phyloP scores from a whole-genome alignment of 2,888 invertebrate species.

The Prenolepis imparis region DNA sequence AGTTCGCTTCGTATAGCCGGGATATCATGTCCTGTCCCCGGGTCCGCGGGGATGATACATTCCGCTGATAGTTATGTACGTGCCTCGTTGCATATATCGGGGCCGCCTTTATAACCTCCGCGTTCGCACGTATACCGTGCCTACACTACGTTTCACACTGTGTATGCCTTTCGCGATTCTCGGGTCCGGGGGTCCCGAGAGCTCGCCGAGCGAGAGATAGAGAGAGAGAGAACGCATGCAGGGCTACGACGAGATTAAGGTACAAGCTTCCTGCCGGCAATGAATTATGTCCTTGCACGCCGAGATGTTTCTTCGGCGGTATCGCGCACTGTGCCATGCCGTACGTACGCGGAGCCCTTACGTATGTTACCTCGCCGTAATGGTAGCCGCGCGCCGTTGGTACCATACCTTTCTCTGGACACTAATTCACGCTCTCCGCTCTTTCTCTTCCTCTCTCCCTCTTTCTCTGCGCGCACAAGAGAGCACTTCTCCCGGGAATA shows the following conservation, averaged over 20 bases:
- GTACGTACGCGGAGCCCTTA: conserved; percentile 68
- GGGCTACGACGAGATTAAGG: conserved; percentile 79
- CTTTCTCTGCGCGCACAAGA: not conserved
- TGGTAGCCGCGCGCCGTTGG: conserved; percentile 72
- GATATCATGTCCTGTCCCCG: conserved; percentile 76
- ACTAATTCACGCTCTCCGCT: conserved; percentile 75
- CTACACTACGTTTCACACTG: conserved; percentile 72
- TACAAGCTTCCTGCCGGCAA: conserved; percentile 80
- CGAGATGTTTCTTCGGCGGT: conserved; percentile 77
- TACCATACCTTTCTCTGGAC: conserved; percentile 74
- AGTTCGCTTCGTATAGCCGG: conserved; percentile 72
- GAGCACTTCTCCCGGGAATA: conserved; percentile 62
- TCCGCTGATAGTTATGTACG: conserved; percentile 76
- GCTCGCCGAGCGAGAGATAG: conserved; percentile 36
- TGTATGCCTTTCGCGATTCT: conserved; percentile 30
- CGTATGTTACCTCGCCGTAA: conserved; percentile 73
- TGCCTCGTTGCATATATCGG: conserved; percentile 68
- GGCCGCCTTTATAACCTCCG: conserved; percentile 69
- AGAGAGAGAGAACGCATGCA: conserved; percentile 18
- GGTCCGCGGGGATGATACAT: conserved; percentile 77
- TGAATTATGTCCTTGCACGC: conserved; percentile 77
- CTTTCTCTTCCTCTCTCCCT: not conserved
- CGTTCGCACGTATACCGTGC: conserved; percentile 67
- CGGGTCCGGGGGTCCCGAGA: conserved; percentile 37
- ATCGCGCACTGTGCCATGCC: conserved; percentile 67